Evolutionary conservation across 2,797 vertebrate genomes (phyloP).

Genomic region (Thalassophryne amazonica): DNA sequence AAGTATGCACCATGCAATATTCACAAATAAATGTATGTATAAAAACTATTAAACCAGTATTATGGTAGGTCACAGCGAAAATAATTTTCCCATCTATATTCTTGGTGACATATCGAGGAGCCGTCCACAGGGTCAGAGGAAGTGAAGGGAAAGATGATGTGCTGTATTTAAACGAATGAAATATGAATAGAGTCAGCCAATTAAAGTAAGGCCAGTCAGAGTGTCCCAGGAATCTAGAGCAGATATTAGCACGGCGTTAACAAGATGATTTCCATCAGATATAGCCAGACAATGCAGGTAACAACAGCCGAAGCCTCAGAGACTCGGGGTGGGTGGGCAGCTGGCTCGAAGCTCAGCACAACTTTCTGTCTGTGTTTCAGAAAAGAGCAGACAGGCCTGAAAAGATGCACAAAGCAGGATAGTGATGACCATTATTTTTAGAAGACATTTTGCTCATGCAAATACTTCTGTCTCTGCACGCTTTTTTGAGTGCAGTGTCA

Average conservation of each 20-base stretch:
- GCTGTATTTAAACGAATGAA: conserved; percentile 69
- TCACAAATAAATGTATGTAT: not conserved
- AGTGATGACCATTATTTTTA: too few relatives aligned
- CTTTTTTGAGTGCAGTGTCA: too few relatives aligned
- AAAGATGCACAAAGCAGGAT: not conserved
- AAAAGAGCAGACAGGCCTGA: not conserved
- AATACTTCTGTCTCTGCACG: too few relatives aligned
- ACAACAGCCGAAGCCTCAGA: conserved; percentile 8
- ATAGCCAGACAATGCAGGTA: conserved; percentile 27
- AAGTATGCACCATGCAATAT: too few relatives aligned
- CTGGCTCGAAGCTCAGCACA: not conserved
- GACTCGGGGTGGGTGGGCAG: not conserved
- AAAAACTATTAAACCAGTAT: not conserved
- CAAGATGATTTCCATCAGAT: conserved; percentile 59
- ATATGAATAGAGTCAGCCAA: conserved; percentile 73
- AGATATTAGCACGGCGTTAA: conserved; percentile 59
- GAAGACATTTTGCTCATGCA: too few relatives aligned
- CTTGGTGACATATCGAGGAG: conserved; percentile 7
- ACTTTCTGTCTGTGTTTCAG: conserved; percentile 7
- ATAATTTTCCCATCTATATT: conserved; percentile 10
- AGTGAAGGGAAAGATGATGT: conserved; percentile 54
- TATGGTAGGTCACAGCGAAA: conserved; percentile 3
- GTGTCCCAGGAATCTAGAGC: conserved; percentile 60
- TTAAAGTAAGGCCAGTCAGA: conserved; percentile 57
- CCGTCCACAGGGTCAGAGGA: conserved; percentile 32